Conservation (phyloP, 2,113 vertebrate species). For the Tetrax tetrax region DNA sequence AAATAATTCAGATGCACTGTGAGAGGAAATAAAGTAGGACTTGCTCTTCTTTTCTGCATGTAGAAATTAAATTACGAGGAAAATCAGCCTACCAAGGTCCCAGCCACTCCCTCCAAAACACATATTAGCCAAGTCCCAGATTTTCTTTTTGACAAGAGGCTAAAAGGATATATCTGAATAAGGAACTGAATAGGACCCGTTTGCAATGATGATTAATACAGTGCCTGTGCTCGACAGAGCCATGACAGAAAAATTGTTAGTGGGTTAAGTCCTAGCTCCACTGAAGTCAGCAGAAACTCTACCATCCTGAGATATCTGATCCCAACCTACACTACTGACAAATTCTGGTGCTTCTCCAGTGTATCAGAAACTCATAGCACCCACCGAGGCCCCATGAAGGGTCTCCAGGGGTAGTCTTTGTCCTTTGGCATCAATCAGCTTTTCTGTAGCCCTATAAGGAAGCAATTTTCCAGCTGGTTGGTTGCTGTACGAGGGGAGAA, state of each 20-base stretch:
- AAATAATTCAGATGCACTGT: neutral
- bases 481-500: neutral
- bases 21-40: neutral
- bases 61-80: neutral
- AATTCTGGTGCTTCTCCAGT: neutral
- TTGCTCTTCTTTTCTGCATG: neutral
- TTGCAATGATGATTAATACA: neutral
- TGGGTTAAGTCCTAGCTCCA: neutral
- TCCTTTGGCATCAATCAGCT: neutral
- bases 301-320: neutral
- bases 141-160: neutral
- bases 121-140: neutral
- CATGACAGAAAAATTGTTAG: neutral
- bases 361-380: neutral
- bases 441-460: neutral
- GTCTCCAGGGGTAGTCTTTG: neutral
- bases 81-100: neutral
- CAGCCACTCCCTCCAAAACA: neutral
- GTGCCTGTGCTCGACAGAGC: neutral
- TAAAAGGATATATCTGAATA: neutral
- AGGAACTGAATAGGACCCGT: neutral
- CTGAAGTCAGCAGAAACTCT: neutral
- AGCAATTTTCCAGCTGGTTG: slow-evolving; percentile 38
- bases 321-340: neutral
- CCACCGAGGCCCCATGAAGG: rapidly evolving